Evolutionary conservation across 2,797 vertebrate genomes (phyloP).

Genomic region (Mycteria americana): DNA sequence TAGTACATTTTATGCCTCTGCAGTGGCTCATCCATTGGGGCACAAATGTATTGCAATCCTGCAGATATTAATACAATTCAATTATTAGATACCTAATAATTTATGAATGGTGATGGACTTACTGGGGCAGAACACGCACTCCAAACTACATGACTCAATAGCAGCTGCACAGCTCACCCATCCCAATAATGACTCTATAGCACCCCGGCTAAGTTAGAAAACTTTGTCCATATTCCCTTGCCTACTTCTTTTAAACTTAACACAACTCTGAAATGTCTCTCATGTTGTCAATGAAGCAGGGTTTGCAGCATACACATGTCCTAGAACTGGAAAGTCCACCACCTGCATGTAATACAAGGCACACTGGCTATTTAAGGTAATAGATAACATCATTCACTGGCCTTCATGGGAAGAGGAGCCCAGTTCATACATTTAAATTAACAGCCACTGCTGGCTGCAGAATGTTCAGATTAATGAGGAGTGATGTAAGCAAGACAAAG

Average conservation of each 20-base stretch:
- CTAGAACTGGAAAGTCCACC: not conserved
- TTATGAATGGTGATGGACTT: not conserved
- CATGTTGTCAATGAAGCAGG: not conserved
- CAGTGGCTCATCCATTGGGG: not conserved
- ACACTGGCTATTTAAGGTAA: not conserved
- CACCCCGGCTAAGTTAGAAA: not conserved
- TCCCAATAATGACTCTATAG: not conserved
- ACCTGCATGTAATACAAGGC: not conserved
- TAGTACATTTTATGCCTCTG: not conserved
- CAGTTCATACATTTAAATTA: not conserved
- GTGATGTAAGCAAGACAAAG: not conserved
- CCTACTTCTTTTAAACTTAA: not conserved
- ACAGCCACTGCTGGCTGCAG: not conserved
- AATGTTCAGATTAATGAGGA: not conserved
- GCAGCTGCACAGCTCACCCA: not conserved
- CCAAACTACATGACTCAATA: not conserved
- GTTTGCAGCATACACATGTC: fast-evolving
- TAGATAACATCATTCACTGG: not conserved
- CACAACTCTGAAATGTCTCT: not conserved
- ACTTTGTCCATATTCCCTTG: not conserved
- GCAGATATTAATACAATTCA: not conserved
- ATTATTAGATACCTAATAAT: not conserved
- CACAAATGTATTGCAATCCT: not conserved
- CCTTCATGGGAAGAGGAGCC: not conserved
- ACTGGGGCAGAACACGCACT: not conserved